A percentile compares a stretch with the other conserved stretches of the same genome.
Evolutionary conservation across 2,797 vertebrate genomes (phyloP).

Genomic region (Sebastes goodei): DNA sequence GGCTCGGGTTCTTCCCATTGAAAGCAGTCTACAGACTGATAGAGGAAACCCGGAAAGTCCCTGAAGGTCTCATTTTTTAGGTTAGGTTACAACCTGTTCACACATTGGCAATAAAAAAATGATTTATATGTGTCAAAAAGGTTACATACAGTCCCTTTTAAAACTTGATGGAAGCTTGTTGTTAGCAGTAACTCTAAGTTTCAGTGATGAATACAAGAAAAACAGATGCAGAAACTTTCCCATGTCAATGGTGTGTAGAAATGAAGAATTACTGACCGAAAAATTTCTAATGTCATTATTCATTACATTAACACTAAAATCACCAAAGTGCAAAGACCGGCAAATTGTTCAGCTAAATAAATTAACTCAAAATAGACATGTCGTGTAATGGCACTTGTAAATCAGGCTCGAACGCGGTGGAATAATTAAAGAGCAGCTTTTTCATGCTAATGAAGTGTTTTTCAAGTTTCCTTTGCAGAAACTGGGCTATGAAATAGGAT

Average conservation of each 20-base stretch:
- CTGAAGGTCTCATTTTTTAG: no score
- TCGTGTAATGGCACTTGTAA: conserved; percentile 38
- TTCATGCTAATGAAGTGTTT: conserved; percentile 71
- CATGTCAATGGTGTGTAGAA: background rate
- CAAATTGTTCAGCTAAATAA: conserved; percentile 39
- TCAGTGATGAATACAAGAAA: conserved; percentile 1
- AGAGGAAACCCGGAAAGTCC: no score
- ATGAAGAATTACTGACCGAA: background rate
- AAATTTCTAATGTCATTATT: background rate
- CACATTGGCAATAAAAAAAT: no score
- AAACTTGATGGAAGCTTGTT: background rate
- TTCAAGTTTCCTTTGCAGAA: conserved; percentile 60
- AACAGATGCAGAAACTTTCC: background rate
- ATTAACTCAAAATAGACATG: conserved; percentile 46
- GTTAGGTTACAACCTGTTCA: no score
- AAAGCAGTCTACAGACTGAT: no score
- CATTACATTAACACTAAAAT: background rate
- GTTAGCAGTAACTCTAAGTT: background rate
- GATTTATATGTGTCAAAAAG: no score
- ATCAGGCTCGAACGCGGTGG: conserved; percentile 29
- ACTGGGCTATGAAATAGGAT: conserved; percentile 66
- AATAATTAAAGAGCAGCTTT: conserved; percentile 61
- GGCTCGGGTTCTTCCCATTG: no score
- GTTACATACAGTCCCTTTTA: no score
- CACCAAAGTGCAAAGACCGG: background rate